Evolutionary conservation across 1,140 invertebrate genomes (phyloP), one percentile per base, ranked within the genome.

Genomic region (Ptiloglossa arizonensis): DNA sequence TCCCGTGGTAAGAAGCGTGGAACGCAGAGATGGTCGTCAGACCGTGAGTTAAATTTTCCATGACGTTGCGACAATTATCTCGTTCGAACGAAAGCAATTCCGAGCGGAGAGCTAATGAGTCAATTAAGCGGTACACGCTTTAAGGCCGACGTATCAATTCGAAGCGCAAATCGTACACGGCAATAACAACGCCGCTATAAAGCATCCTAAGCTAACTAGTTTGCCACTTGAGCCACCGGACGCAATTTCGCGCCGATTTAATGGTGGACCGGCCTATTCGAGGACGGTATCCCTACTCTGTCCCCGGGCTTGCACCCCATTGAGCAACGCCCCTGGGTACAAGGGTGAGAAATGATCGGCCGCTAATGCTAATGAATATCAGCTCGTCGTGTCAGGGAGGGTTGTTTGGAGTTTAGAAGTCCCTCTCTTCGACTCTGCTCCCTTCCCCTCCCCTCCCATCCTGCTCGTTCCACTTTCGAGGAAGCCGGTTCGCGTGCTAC

Each of bases 301-400:
- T n/a, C 41, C 64, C 50, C 66, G 17, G 24, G 66, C 66, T 62
- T 75, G 69, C 83, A 82, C 81, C 81, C 87, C 80, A 87, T 89
- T 89, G 86, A 87, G 62, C 71, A 79, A 64, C 79, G 75, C 84
- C 80, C 80, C 71, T 69, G 78, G 76, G 74, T 83, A 87, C 82
- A 83, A 85, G 82, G 83, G 86, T 87, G 84, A 88, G 84, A 89
- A 89, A 89, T 89, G 88, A 90, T 90, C 87, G 87, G 82, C 80
- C 87, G 86, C 82, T 89, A 87, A 88, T 89, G 86, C 85, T 90
- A 90, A 90, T 90, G 89, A 90, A 90, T 89, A 89, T 89, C 87
- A 81, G 82, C 82, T 87, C 76, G 83, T 88, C 82, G 82, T 83
- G 63, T 81, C 74, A 75, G 62, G 78, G 87, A 68, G 85, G 85